These are phyloP conservation scores for Pseudomugil tenellus DNA, from an alignment of 2,797 vertebrate species.

Conservation along the genomic window DNA sequence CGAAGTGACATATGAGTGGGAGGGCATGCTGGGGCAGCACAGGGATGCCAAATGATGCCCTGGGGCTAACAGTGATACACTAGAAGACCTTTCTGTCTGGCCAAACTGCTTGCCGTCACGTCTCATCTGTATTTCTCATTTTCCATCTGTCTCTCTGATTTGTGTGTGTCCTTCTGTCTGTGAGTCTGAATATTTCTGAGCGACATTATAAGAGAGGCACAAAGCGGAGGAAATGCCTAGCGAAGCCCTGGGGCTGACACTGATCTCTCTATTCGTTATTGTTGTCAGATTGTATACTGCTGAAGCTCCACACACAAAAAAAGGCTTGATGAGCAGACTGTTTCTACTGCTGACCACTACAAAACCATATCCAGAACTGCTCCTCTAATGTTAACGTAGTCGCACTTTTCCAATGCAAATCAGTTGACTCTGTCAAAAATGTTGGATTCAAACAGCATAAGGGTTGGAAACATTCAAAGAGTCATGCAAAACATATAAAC, in stretches of 20 bases:
- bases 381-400: slow-evolving; percentile 20
- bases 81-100: slow-evolving; percentile 41
- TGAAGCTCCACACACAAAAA: slow-evolving; percentile 24
- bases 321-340: slow-evolving; percentile 25
- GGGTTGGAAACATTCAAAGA: slow-evolving; percentile 23
- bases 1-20: slow-evolving; percentile 75
- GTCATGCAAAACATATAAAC: slow-evolving; percentile 3
- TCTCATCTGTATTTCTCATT: slow-evolving; percentile 39
- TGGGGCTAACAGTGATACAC: slow-evolving; percentile 54
- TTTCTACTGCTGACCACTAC: slow-evolving; percentile 35
- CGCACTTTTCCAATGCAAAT: slow-evolving; percentile 12
- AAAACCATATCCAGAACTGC: slow-evolving; percentile 16
- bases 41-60: slow-evolving; percentile 64
- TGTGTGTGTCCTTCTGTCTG: slow-evolving; percentile 37
- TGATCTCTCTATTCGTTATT: slow-evolving; percentile 49
- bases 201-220: slow-evolving; percentile 64
- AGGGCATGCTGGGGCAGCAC: slow-evolving; percentile 38
- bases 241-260: slow-evolving; percentile 69
- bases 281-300: slow-evolving; percentile 44
- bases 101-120: slow-evolving; percentile 42
- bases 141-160: slow-evolving; percentile 56
- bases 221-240: slow-evolving; percentile 68
- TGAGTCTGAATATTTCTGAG: slow-evolving; percentile 55
- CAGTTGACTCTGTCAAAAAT: slow-evolving; percentile 35
- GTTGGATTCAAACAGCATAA: slow-evolving; percentile 22